Percentiles rank a stretch among this genome's conserved stretches.
phyloP scores from a whole-genome alignment of 2,113 vertebrate species.

The Scopus umbretta region DNA sequence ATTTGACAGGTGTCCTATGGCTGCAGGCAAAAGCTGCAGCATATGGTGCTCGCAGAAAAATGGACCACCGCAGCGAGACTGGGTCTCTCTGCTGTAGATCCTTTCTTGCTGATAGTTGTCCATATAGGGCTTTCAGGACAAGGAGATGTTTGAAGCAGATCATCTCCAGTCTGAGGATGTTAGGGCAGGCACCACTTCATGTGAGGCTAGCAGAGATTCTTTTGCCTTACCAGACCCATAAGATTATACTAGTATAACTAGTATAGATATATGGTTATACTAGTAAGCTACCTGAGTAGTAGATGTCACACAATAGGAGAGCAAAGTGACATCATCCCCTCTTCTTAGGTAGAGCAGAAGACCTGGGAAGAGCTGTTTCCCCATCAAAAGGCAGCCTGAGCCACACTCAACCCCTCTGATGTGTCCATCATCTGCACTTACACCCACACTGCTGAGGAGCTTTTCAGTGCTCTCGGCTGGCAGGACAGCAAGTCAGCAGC shows the following conservation, averaged over 20 bases:
- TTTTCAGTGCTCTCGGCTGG: neutral
- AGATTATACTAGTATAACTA: neutral
- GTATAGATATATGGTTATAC: neutral
- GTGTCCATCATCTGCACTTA: neutral
- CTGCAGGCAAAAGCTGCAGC: neutral
- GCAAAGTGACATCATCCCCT: neutral
- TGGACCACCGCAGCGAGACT: neutral
- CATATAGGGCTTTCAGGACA: fast-evolving
- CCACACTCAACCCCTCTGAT: neutral
- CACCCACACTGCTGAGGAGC: neutral
- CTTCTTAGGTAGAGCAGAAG: neutral
- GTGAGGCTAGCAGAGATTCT: neutral
- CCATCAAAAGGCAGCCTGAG: neutral
- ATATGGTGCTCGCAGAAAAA: neutral
- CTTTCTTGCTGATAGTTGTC: too few species aligned
- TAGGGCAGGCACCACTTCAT: neutral
- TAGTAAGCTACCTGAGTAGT: neutral
- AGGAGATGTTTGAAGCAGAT: neutral
- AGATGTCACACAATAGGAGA: neutral
- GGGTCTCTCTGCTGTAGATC: neutral
- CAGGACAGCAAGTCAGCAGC: neutral
- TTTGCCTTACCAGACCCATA: neutral
- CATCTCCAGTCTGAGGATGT: neutral
- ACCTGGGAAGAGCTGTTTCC: neutral
- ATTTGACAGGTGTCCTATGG: neutral